A percentile compares a stretch with the other conserved stretches of the same genome.
phyloP scores from a whole-genome alignment of 2,113 vertebrate species.

The Rhipidura dahli region DNA sequence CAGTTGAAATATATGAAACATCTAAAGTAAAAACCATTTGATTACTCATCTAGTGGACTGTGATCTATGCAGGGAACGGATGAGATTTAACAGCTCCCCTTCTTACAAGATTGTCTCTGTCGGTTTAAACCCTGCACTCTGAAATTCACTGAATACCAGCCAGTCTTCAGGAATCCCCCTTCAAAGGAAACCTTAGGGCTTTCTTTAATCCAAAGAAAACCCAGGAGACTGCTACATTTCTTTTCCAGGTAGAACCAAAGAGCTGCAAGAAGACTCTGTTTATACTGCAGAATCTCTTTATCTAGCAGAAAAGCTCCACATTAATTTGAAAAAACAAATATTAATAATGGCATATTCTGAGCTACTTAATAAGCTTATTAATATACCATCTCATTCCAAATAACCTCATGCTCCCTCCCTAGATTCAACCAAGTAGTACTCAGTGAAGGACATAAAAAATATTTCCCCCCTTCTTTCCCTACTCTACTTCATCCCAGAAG shows the following conservation, averaged over 20 bases:
- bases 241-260: background rate
- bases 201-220: background rate
- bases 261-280: background rate
- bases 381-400: background rate
- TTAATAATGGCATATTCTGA: background rate
- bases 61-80: background rate
- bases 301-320: background rate
- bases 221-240: background rate
- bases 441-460: background rate
- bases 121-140: background rate
- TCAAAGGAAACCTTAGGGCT: slow-evolving; percentile 2
- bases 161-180: background rate
- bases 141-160: background rate
- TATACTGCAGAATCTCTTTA: background rate
- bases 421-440: background rate
- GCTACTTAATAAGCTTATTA: background rate
- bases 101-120: background rate
- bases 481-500: background rate
- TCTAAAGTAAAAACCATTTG: background rate
- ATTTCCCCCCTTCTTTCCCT: background rate
- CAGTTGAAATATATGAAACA: background rate
- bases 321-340: background rate
- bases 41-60: background rate
- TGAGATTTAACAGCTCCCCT: background rate
- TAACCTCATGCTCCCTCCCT: background rate